Conservation (phyloP, 2,797 vertebrate species). For the Urocyon cinereoargenteus region DNA sequence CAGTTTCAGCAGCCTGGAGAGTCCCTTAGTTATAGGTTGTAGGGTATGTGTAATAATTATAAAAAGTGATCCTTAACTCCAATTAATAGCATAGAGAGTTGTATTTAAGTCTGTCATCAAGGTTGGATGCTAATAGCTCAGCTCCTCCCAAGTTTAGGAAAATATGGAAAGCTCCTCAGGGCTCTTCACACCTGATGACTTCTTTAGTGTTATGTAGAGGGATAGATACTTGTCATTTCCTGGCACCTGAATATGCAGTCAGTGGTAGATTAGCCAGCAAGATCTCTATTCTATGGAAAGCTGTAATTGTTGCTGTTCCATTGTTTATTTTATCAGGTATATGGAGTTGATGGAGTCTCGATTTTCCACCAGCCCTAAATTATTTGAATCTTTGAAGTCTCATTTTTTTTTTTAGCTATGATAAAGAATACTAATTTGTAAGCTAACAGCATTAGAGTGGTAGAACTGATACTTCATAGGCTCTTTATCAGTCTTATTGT, state of each 20-base stretch:
- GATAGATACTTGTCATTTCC: background rate
- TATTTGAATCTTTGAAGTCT: slow-evolving; percentile 46
- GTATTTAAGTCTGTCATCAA: background rate
- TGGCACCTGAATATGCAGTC: background rate
- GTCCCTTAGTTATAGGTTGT: background rate
- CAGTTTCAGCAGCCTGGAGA: slow-evolving; percentile 17
- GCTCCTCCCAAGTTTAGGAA: background rate
- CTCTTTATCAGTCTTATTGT: background rate
- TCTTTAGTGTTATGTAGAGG: background rate
- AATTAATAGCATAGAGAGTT: background rate
- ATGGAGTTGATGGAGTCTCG: background rate
- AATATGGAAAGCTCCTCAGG: background rate
- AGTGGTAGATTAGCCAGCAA: background rate
- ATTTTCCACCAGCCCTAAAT: slow-evolving; percentile 12
- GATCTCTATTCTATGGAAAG: background rate
- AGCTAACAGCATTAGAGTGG: background rate
- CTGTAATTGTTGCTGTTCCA: background rate
- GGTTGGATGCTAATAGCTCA: background rate
- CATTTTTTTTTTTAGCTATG: slow-evolving; percentile 9
- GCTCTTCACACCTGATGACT: background rate
- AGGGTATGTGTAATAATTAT: background rate
- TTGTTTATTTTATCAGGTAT: slow-evolving; percentile 54
- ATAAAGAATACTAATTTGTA: slow-evolving; percentile 26
- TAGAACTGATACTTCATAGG: background rate
- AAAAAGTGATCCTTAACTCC: background rate